A percentile compares a stretch with the other conserved stretches of the same genome.
These are phyloP conservation scores for Geotrypetes seraphini DNA, from an alignment of 2,797 vertebrate genomes.

Conservation along the genomic window DNA sequence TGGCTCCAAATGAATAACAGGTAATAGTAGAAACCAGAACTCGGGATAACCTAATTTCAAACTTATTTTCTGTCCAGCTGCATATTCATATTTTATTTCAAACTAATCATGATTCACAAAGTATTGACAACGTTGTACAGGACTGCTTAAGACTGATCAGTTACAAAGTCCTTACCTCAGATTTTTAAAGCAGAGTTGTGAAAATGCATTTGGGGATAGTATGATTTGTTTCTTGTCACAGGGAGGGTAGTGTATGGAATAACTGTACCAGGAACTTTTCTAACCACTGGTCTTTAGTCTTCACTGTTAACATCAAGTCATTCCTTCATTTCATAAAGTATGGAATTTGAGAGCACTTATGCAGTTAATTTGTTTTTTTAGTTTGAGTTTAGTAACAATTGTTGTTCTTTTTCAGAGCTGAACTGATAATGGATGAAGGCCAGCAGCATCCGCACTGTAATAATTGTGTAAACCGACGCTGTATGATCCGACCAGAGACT, in stretches of 20 bases:
- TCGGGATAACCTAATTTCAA: too few species aligned
- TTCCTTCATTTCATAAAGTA: too few species aligned
- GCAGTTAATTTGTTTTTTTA: neutral
- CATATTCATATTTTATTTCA: neutral
- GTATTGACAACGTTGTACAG: too few species aligned
- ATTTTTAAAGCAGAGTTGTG: too few species aligned
- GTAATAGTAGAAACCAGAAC: too few species aligned
- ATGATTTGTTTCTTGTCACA: too few species aligned
- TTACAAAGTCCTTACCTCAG: too few species aligned
- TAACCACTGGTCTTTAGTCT: neutral
- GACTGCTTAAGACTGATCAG: too few species aligned
- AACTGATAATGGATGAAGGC: constrained; percentile 68
- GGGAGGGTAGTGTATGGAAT: neutral
- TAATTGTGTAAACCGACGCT: constrained; percentile 90
- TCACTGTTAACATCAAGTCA: neutral
- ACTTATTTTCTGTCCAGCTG: too few species aligned
- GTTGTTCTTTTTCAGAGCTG: constrained; percentile 28
- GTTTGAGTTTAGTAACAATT: neutral
- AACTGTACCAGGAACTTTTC: neutral
- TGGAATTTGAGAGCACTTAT: neutral
- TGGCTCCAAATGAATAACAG: too few species aligned
- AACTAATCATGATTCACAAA: too few species aligned
- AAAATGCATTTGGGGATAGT: too few species aligned
- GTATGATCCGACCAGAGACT: constrained; percentile 83
- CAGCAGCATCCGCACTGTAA: constrained; percentile 83